Conservation (phyloP, 2,888 invertebrate species). For the Philereme transversata region DNA sequence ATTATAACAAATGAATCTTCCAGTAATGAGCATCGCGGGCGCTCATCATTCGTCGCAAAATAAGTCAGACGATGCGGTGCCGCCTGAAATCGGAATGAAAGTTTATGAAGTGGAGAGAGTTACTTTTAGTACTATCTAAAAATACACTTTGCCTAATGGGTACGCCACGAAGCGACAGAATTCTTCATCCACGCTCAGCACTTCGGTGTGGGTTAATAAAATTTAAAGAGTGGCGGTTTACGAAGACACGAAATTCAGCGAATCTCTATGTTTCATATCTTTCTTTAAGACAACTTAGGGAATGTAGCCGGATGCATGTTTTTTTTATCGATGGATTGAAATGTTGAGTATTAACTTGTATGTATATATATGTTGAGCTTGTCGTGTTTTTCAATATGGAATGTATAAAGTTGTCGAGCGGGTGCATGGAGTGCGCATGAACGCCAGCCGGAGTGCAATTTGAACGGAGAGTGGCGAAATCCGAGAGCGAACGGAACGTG, state of each 20-base stretch:
- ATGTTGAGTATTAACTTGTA: no score
- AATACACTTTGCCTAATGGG: slow-evolving; percentile 75
- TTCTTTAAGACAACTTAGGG: slow-evolving; percentile 11
- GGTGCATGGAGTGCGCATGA: slow-evolving; percentile 58
- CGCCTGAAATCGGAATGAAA: slow-evolving; percentile 41
- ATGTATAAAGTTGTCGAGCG: slow-evolving; percentile 52
- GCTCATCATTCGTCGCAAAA: slow-evolving; percentile 30
- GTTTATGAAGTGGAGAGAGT: slow-evolving; percentile 54
- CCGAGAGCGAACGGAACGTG: slow-evolving; percentile 75
- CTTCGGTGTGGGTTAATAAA: slow-evolving; percentile 66
- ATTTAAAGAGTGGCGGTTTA: slow-evolving; percentile 72
- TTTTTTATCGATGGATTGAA: slow-evolving; percentile 17
- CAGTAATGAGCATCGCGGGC: slow-evolving; percentile 35
- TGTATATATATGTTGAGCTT: no score
- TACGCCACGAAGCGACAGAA: slow-evolving; percentile 60
- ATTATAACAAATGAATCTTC: slow-evolving; percentile 45
- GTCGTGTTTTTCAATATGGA: slow-evolving; percentile 41
- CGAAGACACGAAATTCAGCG: slow-evolving; percentile 60
- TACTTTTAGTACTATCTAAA: slow-evolving; percentile 52
- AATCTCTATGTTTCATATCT: slow-evolving; percentile 29
- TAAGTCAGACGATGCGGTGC: slow-evolving; percentile 20
- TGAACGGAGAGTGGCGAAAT: slow-evolving; percentile 74
- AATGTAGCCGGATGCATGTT: slow-evolving; percentile 8
- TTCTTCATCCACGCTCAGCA: slow-evolving; percentile 66
- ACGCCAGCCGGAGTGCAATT: slow-evolving; percentile 65